Evolutionary conservation across 2,113 vertebrate genomes (phyloP), one percentile per base, ranked within the genome.

Genomic region (Dascyllus trimaculatus): DNA sequence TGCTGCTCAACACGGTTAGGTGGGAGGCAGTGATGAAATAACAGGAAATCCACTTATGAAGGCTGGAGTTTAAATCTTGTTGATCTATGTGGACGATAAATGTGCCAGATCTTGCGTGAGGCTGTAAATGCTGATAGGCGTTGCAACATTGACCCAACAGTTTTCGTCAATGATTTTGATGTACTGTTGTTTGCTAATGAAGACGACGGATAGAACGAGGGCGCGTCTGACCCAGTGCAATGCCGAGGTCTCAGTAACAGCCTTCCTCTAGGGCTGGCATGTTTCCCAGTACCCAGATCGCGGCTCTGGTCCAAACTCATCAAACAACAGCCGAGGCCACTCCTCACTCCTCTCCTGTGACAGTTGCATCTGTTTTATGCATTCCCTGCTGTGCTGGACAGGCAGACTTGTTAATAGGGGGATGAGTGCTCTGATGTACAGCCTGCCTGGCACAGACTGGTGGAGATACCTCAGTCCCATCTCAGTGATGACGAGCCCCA

Each of bases 341-440:
- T 83, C 85, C 69, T 85, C 76, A 48, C 62, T 45, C 24, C 75
- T 72, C 72, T 75, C 35, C 65, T 72, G 51, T 72, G 79, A 86
- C 85, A 83, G 80, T 83, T 87, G 84, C 85, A 85, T 94, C 93
- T 94, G 93, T 84, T 94, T 92, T 88, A 84, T 80, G 71, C 88
- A 90, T 94, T 88, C 83, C 64, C 81, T 11, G 11, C 75, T 82
- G 85, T 62, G 52, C 77, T 80, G 71, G 76, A 87, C 75, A 75
- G 86, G 19, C 83, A 49, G 78, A 84, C 85, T 88, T 91, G 80
- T 89, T 87, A 90, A 91, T 85, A 75, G 68, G 75, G 78, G 73
- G 87, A 86, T 84, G 82, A 89, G 78, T 78, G 79, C 65, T 84
- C 63, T 92, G 91, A 92, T 90, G 90, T 87, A 86, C 51, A 83